Percentiles rank a stretch among this genome's conserved stretches.
Conservation (phyloP, 2,888 invertebrate species). For the Choreutis nemorana region DNA sequence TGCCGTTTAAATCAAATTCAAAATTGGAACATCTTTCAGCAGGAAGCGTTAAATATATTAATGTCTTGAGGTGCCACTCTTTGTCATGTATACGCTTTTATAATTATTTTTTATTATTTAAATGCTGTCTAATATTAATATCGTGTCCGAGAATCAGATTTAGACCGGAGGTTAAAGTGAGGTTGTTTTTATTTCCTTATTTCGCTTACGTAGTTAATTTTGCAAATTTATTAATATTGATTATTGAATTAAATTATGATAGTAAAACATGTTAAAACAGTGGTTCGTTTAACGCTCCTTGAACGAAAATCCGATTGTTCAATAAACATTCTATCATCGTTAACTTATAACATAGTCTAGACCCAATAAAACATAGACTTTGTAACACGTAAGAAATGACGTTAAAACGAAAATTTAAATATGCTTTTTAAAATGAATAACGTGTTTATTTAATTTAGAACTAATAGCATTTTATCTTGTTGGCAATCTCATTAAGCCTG, state of each 20-base stretch:
- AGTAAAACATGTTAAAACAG: no score
- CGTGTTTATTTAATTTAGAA: background rate
- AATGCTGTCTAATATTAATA: slow-evolving; percentile 12
- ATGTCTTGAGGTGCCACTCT: slow-evolving; percentile 30
- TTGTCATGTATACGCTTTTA: slow-evolving; percentile 27
- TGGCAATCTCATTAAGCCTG: no score
- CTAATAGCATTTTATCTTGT: no score
- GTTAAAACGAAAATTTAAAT: no score
- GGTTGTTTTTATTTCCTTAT: no score
- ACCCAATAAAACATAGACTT: slow-evolving; percentile 24
- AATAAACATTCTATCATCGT: slow-evolving; percentile 24
- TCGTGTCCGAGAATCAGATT: slow-evolving; percentile 10
- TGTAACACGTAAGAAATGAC: background rate
- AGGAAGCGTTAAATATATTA: slow-evolving; percentile 56
- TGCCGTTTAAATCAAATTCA: slow-evolving; percentile 56
- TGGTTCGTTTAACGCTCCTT: slow-evolving; percentile 1
- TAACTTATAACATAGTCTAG: slow-evolving; percentile 37
- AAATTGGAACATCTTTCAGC: slow-evolving; percentile 61
- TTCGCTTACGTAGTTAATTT: no score
- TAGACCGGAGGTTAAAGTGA: slow-evolving; percentile 18
- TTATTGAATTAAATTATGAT: no score
- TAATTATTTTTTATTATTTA: slow-evolving; percentile 22
- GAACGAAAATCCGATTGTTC: slow-evolving; percentile 2
- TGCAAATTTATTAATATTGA: no score
- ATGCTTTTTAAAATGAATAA: background rate